phyloP scores from a whole-genome alignment of 2,113 vertebrate species.

The Antigone vipio region DNA sequence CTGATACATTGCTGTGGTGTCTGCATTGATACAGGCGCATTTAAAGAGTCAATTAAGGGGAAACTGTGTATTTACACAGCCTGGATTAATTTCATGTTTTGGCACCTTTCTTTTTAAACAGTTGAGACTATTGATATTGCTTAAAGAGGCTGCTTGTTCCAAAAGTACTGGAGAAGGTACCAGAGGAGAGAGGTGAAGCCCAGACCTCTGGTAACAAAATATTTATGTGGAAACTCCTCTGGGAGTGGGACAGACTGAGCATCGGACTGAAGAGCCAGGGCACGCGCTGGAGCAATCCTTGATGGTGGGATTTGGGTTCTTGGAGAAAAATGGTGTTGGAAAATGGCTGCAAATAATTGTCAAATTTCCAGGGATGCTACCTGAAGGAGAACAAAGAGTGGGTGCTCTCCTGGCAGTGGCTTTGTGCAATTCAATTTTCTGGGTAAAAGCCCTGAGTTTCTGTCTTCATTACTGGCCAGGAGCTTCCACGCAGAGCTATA shows the following conservation, averaged over 20 bases:
- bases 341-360: background rate
- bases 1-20: background rate
- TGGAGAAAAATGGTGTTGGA: background rate
- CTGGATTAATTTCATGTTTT: background rate
- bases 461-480: background rate
- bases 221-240: background rate
- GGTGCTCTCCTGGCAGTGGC: background rate
- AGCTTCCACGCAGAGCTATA: background rate
- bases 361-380: background rate
- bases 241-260: background rate
- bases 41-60: conserved; percentile 65
- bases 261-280: background rate
- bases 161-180: background rate
- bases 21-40: conserved; percentile 37
- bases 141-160: background rate
- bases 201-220: background rate
- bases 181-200: background rate
- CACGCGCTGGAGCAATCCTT: background rate
- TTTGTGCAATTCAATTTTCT: background rate
- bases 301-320: background rate
- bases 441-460: background rate
- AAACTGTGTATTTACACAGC: conserved; percentile 32
- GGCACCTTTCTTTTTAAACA: conserved; percentile 16
- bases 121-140: background rate
- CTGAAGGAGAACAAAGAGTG: conserved; percentile 19